Evolutionary conservation across 2,113 vertebrate genomes (phyloP).

Genomic region (Ciconia maguari): DNA sequence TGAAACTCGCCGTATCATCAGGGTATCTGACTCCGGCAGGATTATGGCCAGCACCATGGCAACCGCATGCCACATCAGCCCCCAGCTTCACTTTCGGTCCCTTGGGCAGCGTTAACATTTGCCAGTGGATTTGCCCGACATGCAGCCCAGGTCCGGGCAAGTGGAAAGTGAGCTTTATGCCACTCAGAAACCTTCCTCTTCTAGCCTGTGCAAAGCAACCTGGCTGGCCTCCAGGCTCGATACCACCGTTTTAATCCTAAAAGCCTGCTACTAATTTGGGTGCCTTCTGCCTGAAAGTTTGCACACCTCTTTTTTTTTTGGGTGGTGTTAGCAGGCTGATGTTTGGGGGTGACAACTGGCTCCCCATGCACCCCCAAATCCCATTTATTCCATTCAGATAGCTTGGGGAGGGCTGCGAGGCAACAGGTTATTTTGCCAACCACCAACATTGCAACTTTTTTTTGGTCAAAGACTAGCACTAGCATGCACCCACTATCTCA

Average conservation of each 20-base stretch:
- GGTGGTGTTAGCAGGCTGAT: background rate
- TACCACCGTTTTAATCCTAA: background rate
- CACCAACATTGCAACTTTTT: background rate
- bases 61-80: slow-evolving; percentile 56
- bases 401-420: background rate
- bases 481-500: background rate
- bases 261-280: background rate
- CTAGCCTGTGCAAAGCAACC: background rate
- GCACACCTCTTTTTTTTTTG: background rate
- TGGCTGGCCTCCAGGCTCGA: background rate
- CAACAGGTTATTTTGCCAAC: background rate
- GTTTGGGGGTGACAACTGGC: background rate
- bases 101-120: slow-evolving; percentile 58
- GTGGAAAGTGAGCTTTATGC: slow-evolving; percentile 20
- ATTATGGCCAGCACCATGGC: slow-evolving; percentile 49
- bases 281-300: background rate
- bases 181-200: background rate
- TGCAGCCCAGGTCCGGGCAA: slow-evolving; percentile 27
- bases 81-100: slow-evolving; percentile 47
- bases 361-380: background rate
- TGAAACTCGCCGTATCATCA: slow-evolving; percentile 14
- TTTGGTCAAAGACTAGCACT: background rate
- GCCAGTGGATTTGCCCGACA: slow-evolving; percentile 42
- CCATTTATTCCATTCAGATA: background rate
- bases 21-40: slow-evolving; percentile 36